These are phyloP conservation scores for Tineola bisselliella DNA, from an alignment of 2,888 invertebrate species.

Conservation along the genomic window DNA sequence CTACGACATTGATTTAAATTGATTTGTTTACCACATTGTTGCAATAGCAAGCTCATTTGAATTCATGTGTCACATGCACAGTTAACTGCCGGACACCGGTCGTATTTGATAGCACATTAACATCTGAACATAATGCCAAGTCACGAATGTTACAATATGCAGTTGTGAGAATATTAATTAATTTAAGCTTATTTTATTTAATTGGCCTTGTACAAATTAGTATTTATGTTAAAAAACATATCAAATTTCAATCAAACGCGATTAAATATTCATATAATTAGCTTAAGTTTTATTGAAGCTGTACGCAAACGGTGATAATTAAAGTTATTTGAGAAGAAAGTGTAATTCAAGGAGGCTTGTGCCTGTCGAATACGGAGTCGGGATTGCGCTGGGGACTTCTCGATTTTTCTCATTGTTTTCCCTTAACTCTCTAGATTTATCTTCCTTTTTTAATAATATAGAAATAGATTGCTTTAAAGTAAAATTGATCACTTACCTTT, in stretches of 20 bases:
- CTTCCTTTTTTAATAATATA: slow-evolving; percentile 9
- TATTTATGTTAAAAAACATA: too few relatives aligned
- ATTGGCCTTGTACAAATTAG: too few relatives aligned
- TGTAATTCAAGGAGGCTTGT: background rate
- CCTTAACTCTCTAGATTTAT: slow-evolving; percentile 6
- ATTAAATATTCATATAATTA: background rate
- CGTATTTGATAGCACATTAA: slow-evolving; percentile 58
- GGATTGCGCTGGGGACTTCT: slow-evolving; percentile 12
- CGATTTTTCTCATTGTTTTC: slow-evolving; percentile 6
- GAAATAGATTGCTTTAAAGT: slow-evolving; percentile 2
- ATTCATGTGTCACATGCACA: slow-evolving; percentile 55
- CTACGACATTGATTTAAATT: background rate
- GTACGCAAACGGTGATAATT: background rate
- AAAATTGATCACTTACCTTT: background rate
- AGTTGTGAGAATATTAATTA: background rate
- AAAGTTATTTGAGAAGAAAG: slow-evolving; percentile 9
- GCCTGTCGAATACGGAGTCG: slow-evolving; percentile 1
- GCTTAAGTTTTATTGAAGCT: background rate
- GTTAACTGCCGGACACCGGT: slow-evolving; percentile 46
- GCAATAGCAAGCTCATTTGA: slow-evolving; percentile 43
- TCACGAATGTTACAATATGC: slow-evolving; percentile 39
- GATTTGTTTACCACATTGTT: background rate
- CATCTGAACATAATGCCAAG: slow-evolving; percentile 54
- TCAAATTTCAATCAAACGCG: too few relatives aligned
- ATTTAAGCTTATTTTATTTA: too few relatives aligned